These are phyloP conservation scores for Drosophila asahinai DNA, from an alignment of 1,140 invertebrate genomes.

Conservation along the genomic window DNA sequence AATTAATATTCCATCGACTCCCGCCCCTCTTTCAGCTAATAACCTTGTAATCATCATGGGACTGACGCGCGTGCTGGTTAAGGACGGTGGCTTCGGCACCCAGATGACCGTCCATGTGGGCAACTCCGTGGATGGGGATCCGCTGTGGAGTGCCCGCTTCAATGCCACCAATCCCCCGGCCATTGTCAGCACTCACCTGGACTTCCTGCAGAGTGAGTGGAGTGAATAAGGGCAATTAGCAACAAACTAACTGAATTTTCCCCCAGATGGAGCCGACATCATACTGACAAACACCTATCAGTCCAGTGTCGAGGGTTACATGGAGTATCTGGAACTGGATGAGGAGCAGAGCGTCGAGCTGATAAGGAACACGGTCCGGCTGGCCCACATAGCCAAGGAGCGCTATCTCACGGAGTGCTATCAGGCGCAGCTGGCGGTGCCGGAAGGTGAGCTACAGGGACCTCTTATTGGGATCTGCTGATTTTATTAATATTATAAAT, in stretches of 20 bases:
- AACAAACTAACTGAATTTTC: conserved; percentile 26
- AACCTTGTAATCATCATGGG: conserved; percentile 52
- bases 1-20: background rate
- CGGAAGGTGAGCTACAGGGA: conserved; percentile 51
- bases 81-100: conserved; percentile 93
- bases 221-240: conserved; percentile 24
- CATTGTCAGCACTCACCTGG: conserved; percentile 91
- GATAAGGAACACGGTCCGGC: conserved; percentile 89
- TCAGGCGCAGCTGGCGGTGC: conserved; percentile 56
- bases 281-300: conserved; percentile 96
- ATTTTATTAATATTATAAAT: background rate
- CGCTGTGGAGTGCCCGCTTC: conserved; percentile 93
- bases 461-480: background rate
- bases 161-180: conserved; percentile 90
- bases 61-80: conserved; percentile 65
- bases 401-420: conserved; percentile 78
- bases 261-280: conserved; percentile 92
- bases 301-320: conserved; percentile 92
- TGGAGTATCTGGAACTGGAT: conserved; percentile 89
- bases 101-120: conserved; percentile 91
- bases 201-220: conserved; percentile 88
- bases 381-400: conserved; percentile 86
- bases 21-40: background rate
- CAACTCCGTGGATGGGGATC: conserved; percentile 90
- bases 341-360: conserved; percentile 89